These are phyloP conservation scores for Tretioscincus oriximinensis DNA, from an alignment of 2,113 vertebrate species.

Conservation along the genomic window DNA sequence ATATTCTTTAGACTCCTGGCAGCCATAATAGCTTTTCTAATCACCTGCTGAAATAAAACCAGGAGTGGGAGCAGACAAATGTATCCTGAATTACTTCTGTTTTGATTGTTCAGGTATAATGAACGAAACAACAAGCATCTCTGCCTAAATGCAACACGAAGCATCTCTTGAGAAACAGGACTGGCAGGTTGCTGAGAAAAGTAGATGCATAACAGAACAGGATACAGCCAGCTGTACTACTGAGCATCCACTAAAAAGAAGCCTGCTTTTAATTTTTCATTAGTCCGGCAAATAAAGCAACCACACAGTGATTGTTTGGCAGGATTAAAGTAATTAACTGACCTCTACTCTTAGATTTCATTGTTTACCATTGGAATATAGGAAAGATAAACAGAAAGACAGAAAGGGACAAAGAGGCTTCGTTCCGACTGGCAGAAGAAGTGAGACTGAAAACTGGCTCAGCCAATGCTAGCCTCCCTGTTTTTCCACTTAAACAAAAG, in stretches of 20 bases:
- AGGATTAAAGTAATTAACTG: background rate
- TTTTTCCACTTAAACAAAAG: no score
- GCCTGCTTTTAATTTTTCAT: background rate
- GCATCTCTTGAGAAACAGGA: background rate
- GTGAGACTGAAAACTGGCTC: no score
- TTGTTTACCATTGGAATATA: background rate
- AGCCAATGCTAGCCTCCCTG: no score
- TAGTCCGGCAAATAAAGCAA: background rate
- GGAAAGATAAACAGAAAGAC: no score
- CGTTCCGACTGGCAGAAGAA: no score
- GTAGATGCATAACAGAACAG: background rate
- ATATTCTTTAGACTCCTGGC: background rate
- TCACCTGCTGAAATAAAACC: background rate
- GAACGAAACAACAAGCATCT: conserved; percentile 4
- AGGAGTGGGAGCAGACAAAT: background rate
- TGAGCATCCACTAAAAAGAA: background rate
- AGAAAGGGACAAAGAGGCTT: no score
- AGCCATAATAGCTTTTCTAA: conserved; percentile 3
- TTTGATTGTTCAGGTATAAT: background rate
- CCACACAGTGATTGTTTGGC: background rate
- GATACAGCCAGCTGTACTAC: background rate
- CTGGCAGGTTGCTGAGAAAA: background rate
- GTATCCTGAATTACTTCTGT: background rate
- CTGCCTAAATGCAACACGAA: background rate
- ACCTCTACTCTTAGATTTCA: background rate